A percentile compares a stretch with the other conserved stretches of the same genome.
Conservation (phyloP, 1,140 invertebrate species). For the Drosophila virilis region DNA sequence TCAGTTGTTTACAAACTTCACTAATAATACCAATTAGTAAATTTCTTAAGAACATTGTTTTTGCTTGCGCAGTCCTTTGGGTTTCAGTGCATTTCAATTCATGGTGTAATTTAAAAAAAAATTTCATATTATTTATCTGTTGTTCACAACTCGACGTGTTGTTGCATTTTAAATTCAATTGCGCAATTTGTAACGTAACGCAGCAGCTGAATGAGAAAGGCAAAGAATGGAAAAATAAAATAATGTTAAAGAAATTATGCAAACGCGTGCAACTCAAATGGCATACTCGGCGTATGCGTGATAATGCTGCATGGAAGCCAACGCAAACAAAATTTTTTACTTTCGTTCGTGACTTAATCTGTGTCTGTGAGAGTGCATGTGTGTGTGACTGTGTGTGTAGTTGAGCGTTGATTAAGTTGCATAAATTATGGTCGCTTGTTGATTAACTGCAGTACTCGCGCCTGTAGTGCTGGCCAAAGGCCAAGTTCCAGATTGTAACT, state of each 20-base stretch:
- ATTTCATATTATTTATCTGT: constrained; percentile 1
- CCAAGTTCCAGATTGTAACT: constrained; percentile 17
- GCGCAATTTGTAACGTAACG: constrained; percentile 42
- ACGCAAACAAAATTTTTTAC: constrained; percentile 12
- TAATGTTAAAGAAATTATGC: constrained; percentile 50
- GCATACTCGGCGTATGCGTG: constrained; percentile 57
- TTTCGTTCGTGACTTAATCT: not conserved
- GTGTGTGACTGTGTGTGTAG: constrained; percentile 3
- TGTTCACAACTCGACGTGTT: constrained; percentile 14
- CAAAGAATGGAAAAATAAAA: constrained; percentile 5
- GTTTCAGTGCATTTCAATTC: constrained; percentile 15
- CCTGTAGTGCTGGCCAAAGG: constrained; percentile 3
- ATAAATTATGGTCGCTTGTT: constrained; percentile 69
- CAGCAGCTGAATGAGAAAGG: not conserved
- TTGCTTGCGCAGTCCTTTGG: not conserved
- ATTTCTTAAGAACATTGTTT: no score
- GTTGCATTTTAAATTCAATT: constrained; percentile 57
- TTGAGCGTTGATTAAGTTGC: constrained; percentile 66
- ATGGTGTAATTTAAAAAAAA: not conserved
- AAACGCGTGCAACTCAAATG: constrained; percentile 30
- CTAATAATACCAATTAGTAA: not conserved
- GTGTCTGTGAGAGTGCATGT: not conserved
- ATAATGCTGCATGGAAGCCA: constrained; percentile 43
- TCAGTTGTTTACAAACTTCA: not conserved
- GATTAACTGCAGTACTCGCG: constrained; percentile 56